These are phyloP conservation scores for Eupithecia subumbrata DNA, from an alignment of 2,888 invertebrate species.

Conservation along the genomic window DNA sequence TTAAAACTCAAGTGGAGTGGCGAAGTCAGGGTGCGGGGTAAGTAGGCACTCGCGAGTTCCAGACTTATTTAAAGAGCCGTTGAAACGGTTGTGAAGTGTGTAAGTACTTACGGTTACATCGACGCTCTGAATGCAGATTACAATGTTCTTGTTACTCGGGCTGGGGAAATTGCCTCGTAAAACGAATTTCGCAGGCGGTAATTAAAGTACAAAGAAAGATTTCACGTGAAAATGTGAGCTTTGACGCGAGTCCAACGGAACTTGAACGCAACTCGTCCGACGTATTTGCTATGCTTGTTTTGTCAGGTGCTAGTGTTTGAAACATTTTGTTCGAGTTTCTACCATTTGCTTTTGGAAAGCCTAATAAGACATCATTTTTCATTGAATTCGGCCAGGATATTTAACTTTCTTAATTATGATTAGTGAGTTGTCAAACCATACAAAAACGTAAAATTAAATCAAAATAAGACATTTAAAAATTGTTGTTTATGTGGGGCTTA, in stretches of 20 bases:
- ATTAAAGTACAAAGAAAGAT: constrained; percentile 35
- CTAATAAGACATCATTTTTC: not conserved
- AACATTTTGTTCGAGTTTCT: constrained; percentile 13
- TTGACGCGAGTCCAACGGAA: constrained; percentile 24
- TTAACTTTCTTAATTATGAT: too few species aligned
- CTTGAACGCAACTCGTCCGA: constrained; percentile 17
- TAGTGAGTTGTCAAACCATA: too few species aligned
- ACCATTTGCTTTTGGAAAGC: not conserved
- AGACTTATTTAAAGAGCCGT: constrained; percentile 56
- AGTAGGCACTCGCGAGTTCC: constrained; percentile 49
- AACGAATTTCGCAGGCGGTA: constrained; percentile 26
- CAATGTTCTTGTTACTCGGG: constrained; percentile 32
- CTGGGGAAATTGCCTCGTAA: constrained; percentile 27
- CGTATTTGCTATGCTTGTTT: constrained; percentile 36
- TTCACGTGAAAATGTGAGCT: constrained; percentile 30
- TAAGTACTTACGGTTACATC: constrained; percentile 42
- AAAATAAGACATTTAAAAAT: too few species aligned
- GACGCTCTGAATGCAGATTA: constrained; percentile 51
- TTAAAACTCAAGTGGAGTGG: constrained; percentile 53
- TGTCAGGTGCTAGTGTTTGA: constrained; percentile 29
- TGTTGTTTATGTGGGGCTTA: too few species aligned
- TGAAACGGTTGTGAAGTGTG: constrained; percentile 50
- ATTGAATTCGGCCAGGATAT: not conserved
- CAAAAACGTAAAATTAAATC: too few species aligned
- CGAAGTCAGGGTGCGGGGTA: constrained; percentile 51